Conservation (phyloP, 2,797 vertebrate species). For the Acipenser transmontanus region DNA sequence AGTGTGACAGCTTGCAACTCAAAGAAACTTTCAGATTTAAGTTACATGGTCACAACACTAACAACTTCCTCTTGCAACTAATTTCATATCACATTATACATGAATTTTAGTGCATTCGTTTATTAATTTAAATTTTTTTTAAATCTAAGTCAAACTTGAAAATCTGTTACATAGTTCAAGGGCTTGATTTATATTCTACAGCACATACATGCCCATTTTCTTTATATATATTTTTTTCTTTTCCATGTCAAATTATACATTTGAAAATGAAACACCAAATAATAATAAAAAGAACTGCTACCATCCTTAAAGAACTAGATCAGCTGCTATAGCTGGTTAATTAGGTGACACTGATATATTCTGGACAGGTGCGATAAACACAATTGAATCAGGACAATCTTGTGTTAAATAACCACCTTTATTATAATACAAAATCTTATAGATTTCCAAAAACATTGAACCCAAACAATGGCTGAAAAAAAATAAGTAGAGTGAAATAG, state of each 20-base stretch:
- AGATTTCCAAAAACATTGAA: conserved; percentile 6
- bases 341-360: conserved; percentile 17
- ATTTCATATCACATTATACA: background rate
- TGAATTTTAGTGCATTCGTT: background rate
- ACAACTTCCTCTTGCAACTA: background rate
- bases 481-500: too few relatives aligned
- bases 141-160: background rate
- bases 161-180: too few relatives aligned
- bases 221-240: too few relatives aligned
- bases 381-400: too few relatives aligned
- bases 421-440: background rate
- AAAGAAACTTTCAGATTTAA: conserved; percentile 4
- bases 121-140: background rate
- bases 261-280: too few relatives aligned
- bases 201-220: too few relatives aligned
- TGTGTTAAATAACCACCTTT: too few relatives aligned
- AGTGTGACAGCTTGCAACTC: background rate
- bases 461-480: background rate
- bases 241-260: too few relatives aligned
- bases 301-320: background rate
- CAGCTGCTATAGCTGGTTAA: conserved; percentile 10
- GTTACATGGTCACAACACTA: background rate
- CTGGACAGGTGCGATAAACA: conserved; percentile 8
- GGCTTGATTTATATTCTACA: too few relatives aligned
- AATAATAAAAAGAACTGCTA: too few relatives aligned